Percentiles rank a stretch among this genome's conserved stretches.
Conservation (phyloP, 2,113 vertebrate species). For the Arenaria interpres region DNA sequence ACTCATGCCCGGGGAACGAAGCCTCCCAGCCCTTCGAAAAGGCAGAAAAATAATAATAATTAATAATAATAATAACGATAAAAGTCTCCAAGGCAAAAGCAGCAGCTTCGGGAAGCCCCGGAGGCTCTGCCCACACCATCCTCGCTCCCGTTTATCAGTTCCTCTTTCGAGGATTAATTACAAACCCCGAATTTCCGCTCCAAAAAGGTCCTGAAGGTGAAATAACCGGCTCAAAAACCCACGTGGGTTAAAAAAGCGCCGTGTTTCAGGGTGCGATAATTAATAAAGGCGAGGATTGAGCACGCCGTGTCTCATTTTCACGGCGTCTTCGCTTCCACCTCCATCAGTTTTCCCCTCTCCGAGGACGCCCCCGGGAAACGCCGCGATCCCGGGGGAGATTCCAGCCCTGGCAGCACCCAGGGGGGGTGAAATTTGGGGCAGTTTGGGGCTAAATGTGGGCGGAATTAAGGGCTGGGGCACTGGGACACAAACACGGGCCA, state of each 20-base stretch:
- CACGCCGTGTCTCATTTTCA: fast-evolving
- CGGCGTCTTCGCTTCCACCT: not conserved
- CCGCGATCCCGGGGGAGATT: not conserved
- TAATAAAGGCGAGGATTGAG: too few species aligned
- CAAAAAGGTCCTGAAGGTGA: not conserved
- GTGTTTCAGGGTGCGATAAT: not conserved
- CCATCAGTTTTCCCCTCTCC: too few species aligned
- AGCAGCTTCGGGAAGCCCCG: fast-evolving
- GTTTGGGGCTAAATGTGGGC: too few species aligned
- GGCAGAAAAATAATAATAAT: too few species aligned
- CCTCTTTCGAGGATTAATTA: not conserved
- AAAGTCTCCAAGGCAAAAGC: not conserved
- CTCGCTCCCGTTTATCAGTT: fast-evolving
- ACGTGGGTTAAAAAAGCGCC: not conserved
- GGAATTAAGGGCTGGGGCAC: not conserved
- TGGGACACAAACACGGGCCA: fast-evolving
- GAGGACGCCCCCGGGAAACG: not conserved
- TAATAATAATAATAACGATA: too few species aligned
- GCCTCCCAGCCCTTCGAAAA: too few species aligned
- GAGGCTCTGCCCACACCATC: not conserved
- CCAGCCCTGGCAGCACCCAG: not conserved
- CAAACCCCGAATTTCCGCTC: not conserved
- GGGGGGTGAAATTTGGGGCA: not conserved
- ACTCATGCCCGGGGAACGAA: too few species aligned
- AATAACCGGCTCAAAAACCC: not conserved